Evolutionary conservation across 1,140 invertebrate genomes (phyloP).

Genomic region (Adelges cooleyi): DNA sequence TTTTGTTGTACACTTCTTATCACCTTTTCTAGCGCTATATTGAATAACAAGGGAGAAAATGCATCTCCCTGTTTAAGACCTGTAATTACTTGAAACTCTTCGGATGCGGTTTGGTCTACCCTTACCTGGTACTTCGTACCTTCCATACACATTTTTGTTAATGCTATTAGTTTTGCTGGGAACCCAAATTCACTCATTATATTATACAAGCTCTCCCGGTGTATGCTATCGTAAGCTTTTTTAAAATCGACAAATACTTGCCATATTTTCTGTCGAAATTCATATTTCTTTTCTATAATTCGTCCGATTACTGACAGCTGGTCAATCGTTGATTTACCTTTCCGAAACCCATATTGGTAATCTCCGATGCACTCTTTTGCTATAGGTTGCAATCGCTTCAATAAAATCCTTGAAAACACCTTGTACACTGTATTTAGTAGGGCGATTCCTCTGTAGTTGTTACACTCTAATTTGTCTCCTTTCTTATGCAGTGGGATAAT

Average conservation of each 20-base stretch:
- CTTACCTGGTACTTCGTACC: background rate
- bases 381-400: background rate
- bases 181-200: slow-evolving; percentile 9
- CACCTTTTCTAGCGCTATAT: slow-evolving; percentile 7
- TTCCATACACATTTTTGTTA: background rate
- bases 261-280: background rate
- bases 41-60: slow-evolving; percentile 2
- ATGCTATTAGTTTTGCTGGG: background rate
- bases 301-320: slow-evolving; percentile 1
- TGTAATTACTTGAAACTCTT: slow-evolving; percentile 5
- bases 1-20: background rate
- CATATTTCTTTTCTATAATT: slow-evolving; percentile 2
- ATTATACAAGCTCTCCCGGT: background rate
- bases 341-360: slow-evolving; percentile 25
- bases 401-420: background rate
- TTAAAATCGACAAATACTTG: slow-evolving; percentile 1
- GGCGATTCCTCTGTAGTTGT: background rate
- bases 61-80: background rate
- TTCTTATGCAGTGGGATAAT: slow-evolving; percentile 34
- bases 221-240: background rate
- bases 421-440: background rate
- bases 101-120: background rate
- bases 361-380: slow-evolving; percentile 20
- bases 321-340: slow-evolving; percentile 19
- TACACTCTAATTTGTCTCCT: slow-evolving; percentile 30